phyloP scores from a whole-genome alignment of 2,113 vertebrate species.

The Rhinogobius similis region DNA sequence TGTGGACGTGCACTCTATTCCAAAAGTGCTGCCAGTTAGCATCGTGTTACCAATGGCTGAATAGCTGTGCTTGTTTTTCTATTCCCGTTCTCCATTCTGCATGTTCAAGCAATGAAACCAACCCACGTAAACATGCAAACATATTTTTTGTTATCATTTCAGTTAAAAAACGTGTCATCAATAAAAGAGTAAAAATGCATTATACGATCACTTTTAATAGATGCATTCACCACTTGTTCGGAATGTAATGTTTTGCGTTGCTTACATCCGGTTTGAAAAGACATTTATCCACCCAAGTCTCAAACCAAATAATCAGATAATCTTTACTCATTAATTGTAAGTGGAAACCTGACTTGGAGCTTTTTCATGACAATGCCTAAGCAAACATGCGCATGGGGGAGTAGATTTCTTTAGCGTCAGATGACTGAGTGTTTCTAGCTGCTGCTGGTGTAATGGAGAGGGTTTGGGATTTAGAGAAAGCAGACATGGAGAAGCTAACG shows the following conservation, averaged over 20 bases:
- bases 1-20: too few relatives aligned
- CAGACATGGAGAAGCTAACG: slow-evolving; percentile 30
- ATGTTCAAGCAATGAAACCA: too few relatives aligned
- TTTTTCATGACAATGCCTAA: neutral
- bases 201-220: too few relatives aligned
- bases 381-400: neutral
- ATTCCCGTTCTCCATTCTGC: too few relatives aligned
- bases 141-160: too few relatives aligned
- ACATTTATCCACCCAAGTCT: neutral
- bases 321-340: neutral
- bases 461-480: slow-evolving; percentile 35
- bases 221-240: too few relatives aligned
- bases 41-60: too few relatives aligned
- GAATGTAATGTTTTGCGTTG: neutral
- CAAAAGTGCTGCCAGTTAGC: too few relatives aligned
- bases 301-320: neutral
- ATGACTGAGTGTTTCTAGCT: slow-evolving; percentile 10
- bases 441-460: slow-evolving; percentile 22
- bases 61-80: too few relatives aligned
- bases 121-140: too few relatives aligned
- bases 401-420: slow-evolving; percentile 25
- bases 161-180: too few relatives aligned
- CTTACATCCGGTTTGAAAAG: neutral
- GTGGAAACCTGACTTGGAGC: neutral
- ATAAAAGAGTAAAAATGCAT: too few relatives aligned